phyloP scores from a whole-genome alignment of 2,888 invertebrate species.

The Phlogophora meticulosa region DNA sequence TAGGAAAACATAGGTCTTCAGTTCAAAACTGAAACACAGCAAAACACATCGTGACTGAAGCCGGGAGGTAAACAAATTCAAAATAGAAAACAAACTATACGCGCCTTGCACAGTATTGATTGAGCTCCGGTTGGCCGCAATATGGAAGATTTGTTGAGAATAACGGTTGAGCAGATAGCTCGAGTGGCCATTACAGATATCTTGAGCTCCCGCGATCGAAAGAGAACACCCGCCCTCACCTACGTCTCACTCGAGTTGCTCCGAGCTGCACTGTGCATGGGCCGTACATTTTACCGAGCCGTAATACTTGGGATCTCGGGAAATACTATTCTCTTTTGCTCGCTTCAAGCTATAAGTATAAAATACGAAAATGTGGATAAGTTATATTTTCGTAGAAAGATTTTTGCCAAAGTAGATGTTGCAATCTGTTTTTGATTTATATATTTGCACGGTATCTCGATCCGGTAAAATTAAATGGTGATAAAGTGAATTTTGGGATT shows the following conservation, averaged over 20 bases:
- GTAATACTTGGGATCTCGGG: slow-evolving; percentile 70
- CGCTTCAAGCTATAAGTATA: slow-evolving; percentile 62
- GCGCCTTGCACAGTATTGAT: slow-evolving; percentile 80
- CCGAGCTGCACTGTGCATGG: slow-evolving; percentile 67
- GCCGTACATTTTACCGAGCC: slow-evolving; percentile 71
- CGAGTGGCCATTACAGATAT: slow-evolving; percentile 90
- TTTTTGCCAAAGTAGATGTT: slow-evolving; percentile 32
- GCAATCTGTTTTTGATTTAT: slow-evolving; percentile 7
- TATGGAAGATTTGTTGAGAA: slow-evolving; percentile 88
- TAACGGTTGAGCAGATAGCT: slow-evolving; percentile 87
- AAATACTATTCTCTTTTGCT: slow-evolving; percentile 69
- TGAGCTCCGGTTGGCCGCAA: slow-evolving; percentile 83
- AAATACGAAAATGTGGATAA: slow-evolving; percentile 63
- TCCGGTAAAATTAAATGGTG: not conserved
- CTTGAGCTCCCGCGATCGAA: slow-evolving; percentile 83
- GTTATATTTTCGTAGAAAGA: slow-evolving; percentile 46
- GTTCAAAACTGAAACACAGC: slow-evolving; percentile 54
- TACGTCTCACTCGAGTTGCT: slow-evolving; percentile 80
- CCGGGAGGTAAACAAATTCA: slow-evolving; percentile 68
- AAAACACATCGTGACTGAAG: slow-evolving; percentile 56
- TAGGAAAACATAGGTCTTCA: slow-evolving; percentile 58
- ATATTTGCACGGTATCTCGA: slow-evolving; percentile 9
- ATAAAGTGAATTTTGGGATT: not conserved
- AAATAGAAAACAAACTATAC: slow-evolving; percentile 75
- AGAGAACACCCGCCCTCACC: slow-evolving; percentile 79